Evolutionary conservation across 2,888 invertebrate species (phyloP).

Genomic region (Agrochola circellaris): DNA sequence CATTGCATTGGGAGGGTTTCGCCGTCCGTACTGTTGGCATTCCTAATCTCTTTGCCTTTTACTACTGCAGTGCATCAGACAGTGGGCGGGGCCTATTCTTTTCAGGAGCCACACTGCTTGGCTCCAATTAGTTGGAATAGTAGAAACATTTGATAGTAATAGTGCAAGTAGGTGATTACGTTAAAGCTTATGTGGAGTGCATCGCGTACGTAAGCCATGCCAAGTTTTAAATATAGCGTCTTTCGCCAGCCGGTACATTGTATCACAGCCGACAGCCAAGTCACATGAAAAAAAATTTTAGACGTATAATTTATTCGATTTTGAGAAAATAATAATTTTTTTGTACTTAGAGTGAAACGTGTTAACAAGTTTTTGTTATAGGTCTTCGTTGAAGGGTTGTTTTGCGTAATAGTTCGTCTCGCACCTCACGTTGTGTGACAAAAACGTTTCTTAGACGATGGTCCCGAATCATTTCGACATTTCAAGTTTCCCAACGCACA

Average conservation of each 20-base stretch:
- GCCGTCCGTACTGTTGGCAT: slow-evolving; percentile 4
- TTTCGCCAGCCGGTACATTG: slow-evolving; percentile 75
- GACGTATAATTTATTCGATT: slow-evolving; percentile 45
- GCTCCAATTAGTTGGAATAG: slow-evolving; percentile 39
- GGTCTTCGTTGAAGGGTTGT: slow-evolving; percentile 8
- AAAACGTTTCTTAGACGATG: slow-evolving; percentile 4
- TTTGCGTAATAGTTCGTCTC: neutral
- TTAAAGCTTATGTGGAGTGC: slow-evolving; percentile 71
- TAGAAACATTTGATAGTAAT: slow-evolving; percentile 63
- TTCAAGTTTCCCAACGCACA: neutral
- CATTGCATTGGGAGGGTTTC: slow-evolving; percentile 11
- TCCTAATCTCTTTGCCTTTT: neutral
- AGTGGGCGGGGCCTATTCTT: slow-evolving; percentile 9
- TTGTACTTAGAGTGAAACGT: slow-evolving; percentile 9
- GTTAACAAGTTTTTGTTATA: neutral
- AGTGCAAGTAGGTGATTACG: slow-evolving; percentile 69
- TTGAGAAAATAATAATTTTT: slow-evolving; percentile 15
- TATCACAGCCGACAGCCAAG: slow-evolving; percentile 80
- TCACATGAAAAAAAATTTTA: slow-evolving; percentile 74
- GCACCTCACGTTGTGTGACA: neutral
- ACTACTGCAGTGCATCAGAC: neutral
- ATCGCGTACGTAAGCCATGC: slow-evolving; percentile 75
- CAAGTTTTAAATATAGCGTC: slow-evolving; percentile 84
- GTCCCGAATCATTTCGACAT: neutral
- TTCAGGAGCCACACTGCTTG: slow-evolving; percentile 7